Conservation (phyloP, 2,797 vertebrate genomes). For the Clarias platycephalus region DNA sequence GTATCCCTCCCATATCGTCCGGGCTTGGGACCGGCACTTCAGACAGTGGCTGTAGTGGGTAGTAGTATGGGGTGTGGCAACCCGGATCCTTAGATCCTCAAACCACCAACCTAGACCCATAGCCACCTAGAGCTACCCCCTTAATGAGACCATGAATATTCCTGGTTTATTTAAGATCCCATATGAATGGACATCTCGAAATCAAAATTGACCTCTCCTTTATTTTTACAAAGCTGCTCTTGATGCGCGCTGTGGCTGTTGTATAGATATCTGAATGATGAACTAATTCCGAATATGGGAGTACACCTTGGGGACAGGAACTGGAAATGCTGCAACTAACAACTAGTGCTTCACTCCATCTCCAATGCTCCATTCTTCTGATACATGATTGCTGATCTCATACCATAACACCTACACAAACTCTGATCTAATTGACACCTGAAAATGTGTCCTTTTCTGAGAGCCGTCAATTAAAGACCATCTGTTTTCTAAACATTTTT, state of each 20-base stretch:
- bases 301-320: neutral
- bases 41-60: no score
- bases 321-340: neutral
- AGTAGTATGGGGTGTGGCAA: no score
- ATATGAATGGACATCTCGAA: slow-evolving; percentile 8
- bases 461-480: neutral
- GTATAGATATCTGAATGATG: neutral
- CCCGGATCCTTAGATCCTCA: no score
- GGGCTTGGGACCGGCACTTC: no score
- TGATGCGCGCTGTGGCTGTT: neutral
- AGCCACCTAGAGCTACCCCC: no score
- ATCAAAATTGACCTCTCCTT: neutral
- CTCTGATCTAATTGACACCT: neutral
- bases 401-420: neutral
- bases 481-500: neutral
- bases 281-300: neutral
- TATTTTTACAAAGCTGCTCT: neutral
- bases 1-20: no score
- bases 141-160: neutral
- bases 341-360: neutral
- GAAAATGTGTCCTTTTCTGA: neutral
- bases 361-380: neutral
- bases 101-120: no score
- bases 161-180: slow-evolving; percentile 3
- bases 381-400: neutral